Conservation (phyloP, 64 coral and sea anemone species). For the Montipora capricornis region DNA sequence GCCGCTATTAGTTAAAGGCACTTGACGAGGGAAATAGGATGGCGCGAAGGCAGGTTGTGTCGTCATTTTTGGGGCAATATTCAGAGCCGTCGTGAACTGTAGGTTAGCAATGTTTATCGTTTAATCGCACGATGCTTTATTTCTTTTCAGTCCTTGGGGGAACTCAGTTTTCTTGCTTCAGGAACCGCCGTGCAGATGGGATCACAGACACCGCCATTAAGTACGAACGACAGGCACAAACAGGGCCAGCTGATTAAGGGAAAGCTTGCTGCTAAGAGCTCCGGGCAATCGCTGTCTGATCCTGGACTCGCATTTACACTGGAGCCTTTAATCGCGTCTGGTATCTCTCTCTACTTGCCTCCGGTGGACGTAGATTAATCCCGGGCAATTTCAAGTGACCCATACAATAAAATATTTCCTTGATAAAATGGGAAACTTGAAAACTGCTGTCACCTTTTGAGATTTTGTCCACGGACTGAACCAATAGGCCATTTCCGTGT, state of each 20-base stretch:
- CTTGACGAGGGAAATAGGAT: too few species aligned
- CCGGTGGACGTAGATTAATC: constrained; percentile 32
- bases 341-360: constrained; percentile 49
- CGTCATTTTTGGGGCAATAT: too few species aligned
- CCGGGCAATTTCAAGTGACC: too few species aligned
- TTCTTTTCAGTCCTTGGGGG: constrained; percentile 48
- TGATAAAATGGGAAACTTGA: too few species aligned
- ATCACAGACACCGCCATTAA: constrained; percentile 6
- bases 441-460: too few species aligned
- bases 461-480: too few species aligned
- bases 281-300: constrained; percentile 21
- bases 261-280: constrained; percentile 35
- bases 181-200: constrained; percentile 46
- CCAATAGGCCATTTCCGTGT: too few species aligned
- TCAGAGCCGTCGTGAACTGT: not conserved
- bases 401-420: too few species aligned
- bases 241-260: constrained; percentile 50
- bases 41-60: too few species aligned
- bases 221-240: not conserved
- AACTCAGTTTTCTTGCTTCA: constrained; percentile 56
- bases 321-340: constrained; percentile 48
- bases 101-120: not conserved
- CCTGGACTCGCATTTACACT: not conserved
- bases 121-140: not conserved
- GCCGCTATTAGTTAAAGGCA: too few species aligned